Evolutionary conservation across 2,888 invertebrate genomes (phyloP), one percentile per base, ranked within the genome.

Genomic region (Helleia helle): DNA sequence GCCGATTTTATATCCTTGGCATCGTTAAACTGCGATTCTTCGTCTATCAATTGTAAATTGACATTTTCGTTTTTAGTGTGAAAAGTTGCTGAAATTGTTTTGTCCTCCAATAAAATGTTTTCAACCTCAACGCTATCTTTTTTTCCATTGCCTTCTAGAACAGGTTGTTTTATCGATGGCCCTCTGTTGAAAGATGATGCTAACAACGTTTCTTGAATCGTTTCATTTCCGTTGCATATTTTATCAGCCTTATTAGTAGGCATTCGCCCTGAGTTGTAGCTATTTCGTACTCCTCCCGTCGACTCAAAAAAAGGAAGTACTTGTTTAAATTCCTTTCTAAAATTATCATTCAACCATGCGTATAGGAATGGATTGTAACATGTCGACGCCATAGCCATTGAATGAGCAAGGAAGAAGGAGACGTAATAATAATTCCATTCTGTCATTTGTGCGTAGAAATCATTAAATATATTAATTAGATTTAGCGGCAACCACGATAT

Each of bases 341-440:
- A 97, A 72, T 94, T 95, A 56, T 97, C 97, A 71, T 99, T 99
- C 65, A 98, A 88, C 97, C 97, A 98, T 11, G 97, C 97, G 69
- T 98, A 99, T 4, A 98, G 87, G 65, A 99, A 95, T 0, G 97
- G 97, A 69, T 98, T 99, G 86, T 98, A 98, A 69, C 97, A 96
- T 0, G 96, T 96, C 29, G 96, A 97, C 38, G 95, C 95, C 95
- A 97, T 97, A 30, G 98, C 97, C 64, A 96, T 89, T 1, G 95
- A 91, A 71, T 98, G 97, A 2, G 94, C 92, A 46, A 95, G 86
- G 72, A 99, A 96, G 69, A 98, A 99, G 44, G 93, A 90, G 8
- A 97, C 80, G 43, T 91, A 92, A 64, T 95, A 96, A 72, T 93
- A 96, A 31, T 89, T 89, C 90, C 92, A 92, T 47, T 87, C 81